A percentile compares a stretch with the other conserved stretches of the same genome.
These are phyloP conservation scores for Coelinius sp. DNA, from an alignment of 2,888 invertebrate genomes.

Conservation along the genomic window DNA sequence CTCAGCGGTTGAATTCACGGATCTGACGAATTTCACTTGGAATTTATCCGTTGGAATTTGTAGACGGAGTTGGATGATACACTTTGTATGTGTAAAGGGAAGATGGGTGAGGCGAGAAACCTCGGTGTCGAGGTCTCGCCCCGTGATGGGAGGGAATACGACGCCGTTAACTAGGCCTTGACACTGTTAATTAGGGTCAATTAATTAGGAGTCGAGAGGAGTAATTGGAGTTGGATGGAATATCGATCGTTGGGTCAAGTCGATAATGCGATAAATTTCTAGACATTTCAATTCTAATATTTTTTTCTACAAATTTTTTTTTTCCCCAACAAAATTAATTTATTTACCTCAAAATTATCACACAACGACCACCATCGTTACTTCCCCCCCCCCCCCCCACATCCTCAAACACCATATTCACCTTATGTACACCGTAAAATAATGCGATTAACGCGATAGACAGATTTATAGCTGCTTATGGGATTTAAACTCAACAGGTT, in stretches of 20 bases:
- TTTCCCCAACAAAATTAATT: neutral
- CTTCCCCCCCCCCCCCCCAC: constrained; percentile 17
- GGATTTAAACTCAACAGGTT: constrained; percentile 66
- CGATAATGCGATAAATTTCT: constrained; percentile 34
- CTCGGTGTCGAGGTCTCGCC: constrained; percentile 37
- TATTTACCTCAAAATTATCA: constrained; percentile 13
- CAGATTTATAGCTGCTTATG: constrained; percentile 57
- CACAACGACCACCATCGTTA: constrained; percentile 23
- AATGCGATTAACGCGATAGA: constrained; percentile 62
- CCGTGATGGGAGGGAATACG: constrained; percentile 1
- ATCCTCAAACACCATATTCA: constrained; percentile 26
- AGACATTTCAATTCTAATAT: neutral
- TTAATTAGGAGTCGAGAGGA: constrained; percentile 43
- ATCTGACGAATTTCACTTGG: neutral
- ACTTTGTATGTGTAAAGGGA: constrained; percentile 31
- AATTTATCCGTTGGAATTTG: constrained; percentile 2
- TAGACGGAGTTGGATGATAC: neutral
- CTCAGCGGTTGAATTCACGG: neutral
- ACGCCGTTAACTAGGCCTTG: constrained; percentile 14
- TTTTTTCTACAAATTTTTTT: too few relatives aligned
- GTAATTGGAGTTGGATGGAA: constrained; percentile 40
- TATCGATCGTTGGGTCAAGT: constrained; percentile 11
- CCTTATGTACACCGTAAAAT: constrained; percentile 46
- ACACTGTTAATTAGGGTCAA: constrained; percentile 49
- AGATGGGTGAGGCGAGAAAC: constrained; percentile 26